phyloP scores from a whole-genome alignment of 1,140 invertebrate genomes.

The Dendrolimus punctatus region DNA sequence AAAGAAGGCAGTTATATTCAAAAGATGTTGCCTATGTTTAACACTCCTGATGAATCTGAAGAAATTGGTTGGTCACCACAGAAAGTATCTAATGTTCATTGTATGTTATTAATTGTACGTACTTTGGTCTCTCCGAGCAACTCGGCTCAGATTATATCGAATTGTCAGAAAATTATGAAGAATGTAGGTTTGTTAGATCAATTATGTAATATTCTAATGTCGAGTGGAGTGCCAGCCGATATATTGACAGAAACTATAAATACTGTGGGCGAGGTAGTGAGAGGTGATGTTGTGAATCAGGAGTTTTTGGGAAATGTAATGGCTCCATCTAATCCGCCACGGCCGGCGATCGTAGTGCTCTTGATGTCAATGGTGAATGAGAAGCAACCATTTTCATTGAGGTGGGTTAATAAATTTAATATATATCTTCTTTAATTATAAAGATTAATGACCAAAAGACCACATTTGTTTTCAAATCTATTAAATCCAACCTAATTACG shows the following conservation, averaged over 20 bases:
- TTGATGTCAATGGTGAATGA: slow-evolving; percentile 99
- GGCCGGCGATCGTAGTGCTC: slow-evolving; percentile 94
- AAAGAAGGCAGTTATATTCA: slow-evolving; percentile 98
- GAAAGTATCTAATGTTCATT: slow-evolving; percentile 95
- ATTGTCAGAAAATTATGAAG: slow-evolving; percentile 92
- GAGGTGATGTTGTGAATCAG: slow-evolving; percentile 93
- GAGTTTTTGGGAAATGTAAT: slow-evolving; percentile 93
- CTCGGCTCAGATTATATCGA: slow-evolving; percentile 79
- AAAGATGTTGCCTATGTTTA: slow-evolving; percentile 90
- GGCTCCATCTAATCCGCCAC: slow-evolving; percentile 92
- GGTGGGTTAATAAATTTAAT: slow-evolving; percentile 50
- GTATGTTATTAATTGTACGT: slow-evolving; percentile 91
- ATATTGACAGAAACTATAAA: slow-evolving; percentile 97
- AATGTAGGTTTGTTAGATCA: slow-evolving; percentile 86
- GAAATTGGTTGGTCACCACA: slow-evolving; percentile 93
- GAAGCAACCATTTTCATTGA: slow-evolving; percentile 93
- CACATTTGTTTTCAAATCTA: not conserved
- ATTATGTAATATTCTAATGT: slow-evolving; percentile 93
- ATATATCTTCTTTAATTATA: too few relatives aligned
- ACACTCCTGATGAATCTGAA: slow-evolving; percentile 78
- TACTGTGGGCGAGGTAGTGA: slow-evolving; percentile 94
- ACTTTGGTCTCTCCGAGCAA: slow-evolving; percentile 92
- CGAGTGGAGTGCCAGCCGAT: slow-evolving; percentile 96
- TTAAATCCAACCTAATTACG: not conserved
- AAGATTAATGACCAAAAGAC: too few relatives aligned